These are phyloP conservation scores for Microcaecilia unicolor DNA, from an alignment of 2,797 vertebrate species.

Conservation along the genomic window DNA sequence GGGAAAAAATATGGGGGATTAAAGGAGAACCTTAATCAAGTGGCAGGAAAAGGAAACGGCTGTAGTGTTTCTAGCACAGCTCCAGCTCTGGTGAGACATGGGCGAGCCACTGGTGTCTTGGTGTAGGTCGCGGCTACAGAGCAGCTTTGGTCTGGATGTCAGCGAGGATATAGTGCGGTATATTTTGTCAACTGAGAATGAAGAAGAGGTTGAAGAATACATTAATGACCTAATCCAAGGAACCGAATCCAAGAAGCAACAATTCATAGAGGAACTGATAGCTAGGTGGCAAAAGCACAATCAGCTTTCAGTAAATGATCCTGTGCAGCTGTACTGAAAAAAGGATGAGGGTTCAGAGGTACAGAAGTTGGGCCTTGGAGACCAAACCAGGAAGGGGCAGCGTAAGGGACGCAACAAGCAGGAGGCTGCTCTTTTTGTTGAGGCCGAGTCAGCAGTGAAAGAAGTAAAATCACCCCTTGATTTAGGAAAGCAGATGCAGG, in stretches of 20 bases:
- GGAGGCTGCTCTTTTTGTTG: slow-evolving; percentile 47
- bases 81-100: slow-evolving; percentile 40
- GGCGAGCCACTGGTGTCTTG: slow-evolving; percentile 58
- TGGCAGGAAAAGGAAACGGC: too few relatives aligned
- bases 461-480: slow-evolving; percentile 89
- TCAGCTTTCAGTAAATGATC: slow-evolving; percentile 33
- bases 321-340: slow-evolving; percentile 23
- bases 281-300: slow-evolving; percentile 60
- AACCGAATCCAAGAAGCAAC: slow-evolving; percentile 68
- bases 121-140: slow-evolving; percentile 69
- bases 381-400: slow-evolving; percentile 74
- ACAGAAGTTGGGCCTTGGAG: slow-evolving; percentile 39
- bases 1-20: too few relatives aligned
- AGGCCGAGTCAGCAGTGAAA: slow-evolving; percentile 51
- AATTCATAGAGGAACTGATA: slow-evolving; percentile 80
- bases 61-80: too few relatives aligned
- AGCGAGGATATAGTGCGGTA: slow-evolving; percentile 87
- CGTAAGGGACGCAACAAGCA: slow-evolving; percentile 89
- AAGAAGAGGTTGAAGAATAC: slow-evolving; percentile 87
- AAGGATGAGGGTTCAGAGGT: slow-evolving; percentile 57
- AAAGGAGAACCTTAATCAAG: too few relatives aligned
- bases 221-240: slow-evolving; percentile 84
- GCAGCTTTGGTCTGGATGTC: slow-evolving; percentile 73
- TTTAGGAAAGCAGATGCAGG: slow-evolving; percentile 83
- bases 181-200: slow-evolving; percentile 77